Percentiles rank a stretch among this genome's conserved stretches.
Conservation (phyloP, 2,888 invertebrate species). For the Cloeon dipterum region DNA sequence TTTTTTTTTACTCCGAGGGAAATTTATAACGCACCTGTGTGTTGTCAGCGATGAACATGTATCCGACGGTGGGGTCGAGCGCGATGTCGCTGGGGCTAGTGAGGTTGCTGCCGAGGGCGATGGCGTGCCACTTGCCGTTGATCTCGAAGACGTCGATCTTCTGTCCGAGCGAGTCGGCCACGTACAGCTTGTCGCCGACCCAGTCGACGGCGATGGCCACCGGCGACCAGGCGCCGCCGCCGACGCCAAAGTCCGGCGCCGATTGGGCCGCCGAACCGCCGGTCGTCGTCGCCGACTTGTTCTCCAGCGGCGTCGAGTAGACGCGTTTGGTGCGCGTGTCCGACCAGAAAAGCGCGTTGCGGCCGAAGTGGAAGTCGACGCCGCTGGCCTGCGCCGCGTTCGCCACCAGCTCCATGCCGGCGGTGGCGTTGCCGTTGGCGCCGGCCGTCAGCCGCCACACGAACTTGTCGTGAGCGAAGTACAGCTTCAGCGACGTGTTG, state of each 20-base stretch:
- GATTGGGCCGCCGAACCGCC: background rate
- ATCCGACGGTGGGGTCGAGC: conserved; percentile 73
- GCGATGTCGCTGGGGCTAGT: conserved; percentile 81
- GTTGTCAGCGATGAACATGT: conserved; percentile 70
- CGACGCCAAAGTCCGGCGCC: background rate
- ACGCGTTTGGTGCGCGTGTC: conserved; percentile 48
- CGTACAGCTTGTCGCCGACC: conserved; percentile 89
- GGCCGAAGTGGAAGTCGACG: conserved; percentile 57
- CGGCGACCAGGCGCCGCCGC: conserved; percentile 46
- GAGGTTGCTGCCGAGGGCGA: conserved; percentile 74
- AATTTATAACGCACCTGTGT: conserved; percentile 53
- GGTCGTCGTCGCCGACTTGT: background rate
- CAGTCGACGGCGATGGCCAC: conserved; percentile 88
- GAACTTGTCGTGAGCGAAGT: conserved; percentile 19
- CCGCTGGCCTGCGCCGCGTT: conserved; percentile 72
- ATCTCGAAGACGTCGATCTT: conserved; percentile 87
- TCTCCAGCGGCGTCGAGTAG: conserved; percentile 6
- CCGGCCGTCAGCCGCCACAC: conserved; percentile 43
- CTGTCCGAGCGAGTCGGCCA: conserved; percentile 78
- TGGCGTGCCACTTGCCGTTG: conserved; percentile 67
- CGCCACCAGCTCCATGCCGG: conserved; percentile 28
- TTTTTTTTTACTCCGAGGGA: no score
- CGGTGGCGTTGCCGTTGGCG: conserved; percentile 23
- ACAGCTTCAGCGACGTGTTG: conserved; percentile 18
- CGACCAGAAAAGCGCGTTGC: conserved; percentile 68